Conservation (phyloP, 2,113 vertebrate species). For the Pelusios castaneus region DNA sequence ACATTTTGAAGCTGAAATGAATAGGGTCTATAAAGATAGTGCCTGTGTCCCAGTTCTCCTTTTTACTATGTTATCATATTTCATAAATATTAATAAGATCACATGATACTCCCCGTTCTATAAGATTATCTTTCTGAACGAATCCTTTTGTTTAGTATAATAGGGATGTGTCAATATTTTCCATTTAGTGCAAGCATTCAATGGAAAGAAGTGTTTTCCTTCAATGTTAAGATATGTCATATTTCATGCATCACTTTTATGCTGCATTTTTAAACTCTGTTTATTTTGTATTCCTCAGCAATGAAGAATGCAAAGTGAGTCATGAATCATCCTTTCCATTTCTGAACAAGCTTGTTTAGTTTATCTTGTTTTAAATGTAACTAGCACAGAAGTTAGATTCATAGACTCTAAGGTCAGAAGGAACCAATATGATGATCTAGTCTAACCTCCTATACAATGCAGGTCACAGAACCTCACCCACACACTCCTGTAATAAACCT, state of each 20-base stretch:
- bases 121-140: constrained; percentile 79
- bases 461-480: too few species aligned
- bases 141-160: constrained; percentile 82
- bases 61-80: constrained; percentile 85
- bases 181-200: constrained; percentile 80
- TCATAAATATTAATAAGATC: constrained; percentile 90
- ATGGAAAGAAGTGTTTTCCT: constrained; percentile 75
- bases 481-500: too few species aligned
- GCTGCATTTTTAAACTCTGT: constrained; percentile 62
- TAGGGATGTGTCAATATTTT: constrained; percentile 86
- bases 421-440: too few species aligned
- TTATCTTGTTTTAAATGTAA: constrained; percentile 59
- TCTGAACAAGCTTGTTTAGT: constrained; percentile 52
- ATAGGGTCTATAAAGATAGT: constrained; percentile 85
- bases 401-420: too few species aligned
- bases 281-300: constrained; percentile 54
- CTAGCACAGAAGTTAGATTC: constrained; percentile 69
- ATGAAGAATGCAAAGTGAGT: constrained; percentile 61
- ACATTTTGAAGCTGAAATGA: constrained; percentile 90
- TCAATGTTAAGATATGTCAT: constrained; percentile 81
- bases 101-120: constrained; percentile 80
- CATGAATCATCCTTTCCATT: constrained; percentile 57
- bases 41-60: constrained; percentile 78
- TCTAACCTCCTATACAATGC: too few species aligned
- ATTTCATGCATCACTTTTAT: constrained; percentile 77